phyloP scores from a whole-genome alignment of 2,113 vertebrate species.

The Deroptyus accipitrinus region DNA sequence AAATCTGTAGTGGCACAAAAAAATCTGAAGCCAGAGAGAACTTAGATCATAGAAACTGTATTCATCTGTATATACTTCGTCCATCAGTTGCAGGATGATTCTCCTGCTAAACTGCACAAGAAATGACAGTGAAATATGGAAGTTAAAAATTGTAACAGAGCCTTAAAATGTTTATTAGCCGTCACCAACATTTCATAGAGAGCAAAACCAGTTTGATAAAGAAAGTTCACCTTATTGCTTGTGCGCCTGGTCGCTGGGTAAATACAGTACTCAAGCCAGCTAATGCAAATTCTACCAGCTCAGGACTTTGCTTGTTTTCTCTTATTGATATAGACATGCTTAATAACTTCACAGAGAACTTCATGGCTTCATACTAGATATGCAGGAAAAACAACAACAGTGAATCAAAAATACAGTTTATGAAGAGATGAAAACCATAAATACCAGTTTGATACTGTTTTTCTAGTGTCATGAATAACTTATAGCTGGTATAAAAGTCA shows the following conservation, averaged over 20 bases:
- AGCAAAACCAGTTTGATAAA: background rate
- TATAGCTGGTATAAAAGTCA: background rate
- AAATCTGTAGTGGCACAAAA: background rate
- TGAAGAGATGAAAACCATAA: background rate
- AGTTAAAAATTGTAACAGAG: background rate
- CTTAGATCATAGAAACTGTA: background rate
- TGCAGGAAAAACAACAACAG: background rate
- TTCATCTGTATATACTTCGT: background rate
- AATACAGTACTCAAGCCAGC: constrained; percentile 83
- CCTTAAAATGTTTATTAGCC: background rate
- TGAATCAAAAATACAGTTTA: background rate
- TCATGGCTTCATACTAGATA: constrained; percentile 92
- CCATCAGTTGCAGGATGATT: background rate
- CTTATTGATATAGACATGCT: constrained; percentile 87
- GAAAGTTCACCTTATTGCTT: constrained; percentile 87
- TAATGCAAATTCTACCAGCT: constrained; percentile 87
- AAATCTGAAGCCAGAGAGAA: background rate
- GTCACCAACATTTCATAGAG: background rate
- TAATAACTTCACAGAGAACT: constrained; percentile 86
- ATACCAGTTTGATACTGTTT: background rate
- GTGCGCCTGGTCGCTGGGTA: constrained; percentile 90
- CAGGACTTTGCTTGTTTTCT: constrained; percentile 81
- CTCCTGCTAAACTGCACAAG: background rate
- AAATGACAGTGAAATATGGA: background rate
- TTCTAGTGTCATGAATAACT: background rate